Evolutionary conservation across 2,888 invertebrate species (phyloP).

Genomic region (Matsumyia berberina): DNA sequence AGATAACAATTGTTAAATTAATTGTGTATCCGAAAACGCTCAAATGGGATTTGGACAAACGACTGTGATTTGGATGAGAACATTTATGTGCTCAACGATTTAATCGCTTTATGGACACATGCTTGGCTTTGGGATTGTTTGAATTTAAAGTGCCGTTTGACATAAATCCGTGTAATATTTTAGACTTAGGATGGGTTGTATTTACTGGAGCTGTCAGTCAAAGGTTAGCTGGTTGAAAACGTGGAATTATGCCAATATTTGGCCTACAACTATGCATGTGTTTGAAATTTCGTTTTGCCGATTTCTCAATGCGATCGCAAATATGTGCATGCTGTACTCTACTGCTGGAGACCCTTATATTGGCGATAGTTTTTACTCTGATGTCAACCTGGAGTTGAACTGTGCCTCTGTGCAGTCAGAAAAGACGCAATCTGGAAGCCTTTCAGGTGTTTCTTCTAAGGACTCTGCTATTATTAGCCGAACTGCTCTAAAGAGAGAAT

Average conservation of each 20-base stretch:
- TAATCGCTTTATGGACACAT: conserved; percentile 28
- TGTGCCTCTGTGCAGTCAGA: too few species aligned
- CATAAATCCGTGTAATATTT: conserved; percentile 5
- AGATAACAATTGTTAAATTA: conserved; percentile 68
- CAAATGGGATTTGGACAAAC: conserved; percentile 61
- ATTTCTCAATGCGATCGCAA: too few species aligned
- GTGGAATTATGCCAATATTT: background rate
- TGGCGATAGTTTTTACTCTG: too few species aligned
- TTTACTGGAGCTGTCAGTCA: conserved; percentile 13
- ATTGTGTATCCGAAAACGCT: conserved; percentile 49
- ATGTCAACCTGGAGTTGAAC: too few species aligned
- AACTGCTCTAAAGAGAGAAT: too few species aligned
- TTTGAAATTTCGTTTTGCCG: too few species aligned
- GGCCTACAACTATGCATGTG: too few species aligned
- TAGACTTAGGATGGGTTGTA: background rate
- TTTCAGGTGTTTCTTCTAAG: too few species aligned
- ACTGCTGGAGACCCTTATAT: too few species aligned
- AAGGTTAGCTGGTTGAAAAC: background rate
- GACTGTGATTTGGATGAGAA: conserved; percentile 40
- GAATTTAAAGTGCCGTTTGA: conserved; percentile 9
- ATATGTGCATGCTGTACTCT: too few species aligned
- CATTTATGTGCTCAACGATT: conserved; percentile 40
- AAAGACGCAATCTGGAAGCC: too few species aligned
- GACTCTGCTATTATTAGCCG: too few species aligned
- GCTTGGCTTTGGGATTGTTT: background rate